Percentiles rank a stretch among this genome's conserved stretches.
phyloP scores from a whole-genome alignment of 2,797 vertebrate genomes.

The Epinephelus malabaricus region DNA sequence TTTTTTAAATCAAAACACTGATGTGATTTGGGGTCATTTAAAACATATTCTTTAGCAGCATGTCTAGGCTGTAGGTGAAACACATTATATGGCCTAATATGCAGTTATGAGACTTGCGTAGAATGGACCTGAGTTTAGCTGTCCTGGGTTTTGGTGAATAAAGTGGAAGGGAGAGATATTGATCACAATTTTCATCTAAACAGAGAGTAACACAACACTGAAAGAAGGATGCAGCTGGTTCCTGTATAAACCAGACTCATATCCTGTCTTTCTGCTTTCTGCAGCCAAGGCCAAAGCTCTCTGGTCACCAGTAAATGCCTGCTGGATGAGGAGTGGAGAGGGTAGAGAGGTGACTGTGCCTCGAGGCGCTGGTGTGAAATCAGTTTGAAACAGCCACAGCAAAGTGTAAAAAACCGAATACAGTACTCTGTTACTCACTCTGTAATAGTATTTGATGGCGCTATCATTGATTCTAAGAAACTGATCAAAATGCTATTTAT shows the following conservation, averaged over 20 bases:
- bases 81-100: too few relatives aligned
- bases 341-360: not conserved
- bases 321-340: not conserved
- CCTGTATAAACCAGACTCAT: conserved; percentile 54
- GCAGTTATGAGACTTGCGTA: not conserved
- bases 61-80: too few relatives aligned
- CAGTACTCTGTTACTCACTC: not conserved
- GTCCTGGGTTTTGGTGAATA: not conserved
- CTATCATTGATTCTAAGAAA: too few relatives aligned
- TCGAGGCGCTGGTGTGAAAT: conserved; percentile 4
- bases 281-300: not conserved
- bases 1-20: too few relatives aligned
- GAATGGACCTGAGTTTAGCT: not conserved
- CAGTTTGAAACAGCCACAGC: conserved; percentile 11
- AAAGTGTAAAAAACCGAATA: conserved; percentile 1
- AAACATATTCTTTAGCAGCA: too few relatives aligned
- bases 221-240: conserved; percentile 68
- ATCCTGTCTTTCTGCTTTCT: conserved; percentile 54
- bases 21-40: too few relatives aligned
- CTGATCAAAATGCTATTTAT: too few relatives aligned
- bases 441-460: too few relatives aligned
- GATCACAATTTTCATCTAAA: not conserved
- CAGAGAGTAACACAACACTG: conserved; percentile 9
- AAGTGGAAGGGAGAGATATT: not conserved
- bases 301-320: conserved; percentile 11